A percentile compares a stretch with the other conserved stretches of the same genome.
phyloP scores from a whole-genome alignment of 2,888 invertebrate species.

The Zele albiditarsus region DNA sequence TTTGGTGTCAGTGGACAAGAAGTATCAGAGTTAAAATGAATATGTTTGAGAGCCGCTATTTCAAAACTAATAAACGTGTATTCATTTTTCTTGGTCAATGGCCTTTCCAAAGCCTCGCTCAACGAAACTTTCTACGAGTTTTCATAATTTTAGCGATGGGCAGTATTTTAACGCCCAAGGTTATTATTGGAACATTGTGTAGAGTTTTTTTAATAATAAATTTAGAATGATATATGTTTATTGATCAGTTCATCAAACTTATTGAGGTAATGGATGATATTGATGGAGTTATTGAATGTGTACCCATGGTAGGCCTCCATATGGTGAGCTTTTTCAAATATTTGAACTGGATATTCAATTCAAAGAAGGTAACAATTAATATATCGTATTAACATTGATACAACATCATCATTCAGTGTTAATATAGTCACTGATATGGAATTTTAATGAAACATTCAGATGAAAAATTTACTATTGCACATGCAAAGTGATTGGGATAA shows the following conservation, averaged over 20 bases:
- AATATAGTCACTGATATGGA: background rate
- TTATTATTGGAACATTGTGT: no score
- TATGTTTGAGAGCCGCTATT: conserved; percentile 42
- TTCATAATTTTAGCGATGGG: background rate
- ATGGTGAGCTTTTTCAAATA: conserved; percentile 28
- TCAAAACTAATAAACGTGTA: conserved; percentile 42
- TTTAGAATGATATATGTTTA: background rate
- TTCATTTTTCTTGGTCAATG: conserved; percentile 45
- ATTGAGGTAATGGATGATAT: conserved; percentile 41
- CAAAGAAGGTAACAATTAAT: conserved; percentile 38
- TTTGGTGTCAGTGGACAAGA: no score
- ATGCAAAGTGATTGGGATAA: conserved; percentile 41
- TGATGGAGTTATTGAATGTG: conserved; percentile 42
- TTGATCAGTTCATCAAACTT: conserved; percentile 39
- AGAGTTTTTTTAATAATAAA: no score
- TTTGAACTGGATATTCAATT: conserved; percentile 40
- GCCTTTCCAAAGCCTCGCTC: conserved; percentile 39
- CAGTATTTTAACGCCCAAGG: no score
- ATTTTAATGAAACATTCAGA: conserved; percentile 11
- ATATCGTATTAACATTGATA: no score
- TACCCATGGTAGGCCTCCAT: conserved; percentile 38
- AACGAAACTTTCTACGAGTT: background rate
- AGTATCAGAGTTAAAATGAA: conserved; percentile 34
- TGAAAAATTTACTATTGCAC: conserved; percentile 36
- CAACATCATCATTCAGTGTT: background rate